Evolutionary conservation across 2,888 invertebrate genomes (phyloP), one percentile per base, ranked within the genome.

Genomic region (Volucella inflata): DNA sequence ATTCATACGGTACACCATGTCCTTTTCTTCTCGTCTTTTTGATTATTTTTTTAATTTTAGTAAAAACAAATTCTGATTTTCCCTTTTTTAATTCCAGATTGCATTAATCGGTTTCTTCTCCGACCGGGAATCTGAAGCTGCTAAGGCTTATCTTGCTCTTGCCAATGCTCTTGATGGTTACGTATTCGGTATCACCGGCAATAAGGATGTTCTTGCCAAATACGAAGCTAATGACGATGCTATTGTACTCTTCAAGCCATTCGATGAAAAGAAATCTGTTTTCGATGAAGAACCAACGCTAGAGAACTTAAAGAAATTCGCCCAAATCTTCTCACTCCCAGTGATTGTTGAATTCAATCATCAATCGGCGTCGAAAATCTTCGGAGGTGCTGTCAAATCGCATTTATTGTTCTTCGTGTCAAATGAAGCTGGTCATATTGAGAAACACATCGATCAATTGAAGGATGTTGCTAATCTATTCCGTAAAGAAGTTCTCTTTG

Each of bases 301-400:
- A 85, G 95, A 95, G 30, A 93, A 93, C 70, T 92, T 99, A 89
- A 96, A 95, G 92, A 95, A 95, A 89, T 99, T 98, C 94, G 95
- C 98, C 88, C 93, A 94, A 87, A 94, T 95, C 51, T 96, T 98
- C 91, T 95, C 97, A 71, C 94, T 99, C 91, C 99, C 99, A 17
- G 93, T 97, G 87, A 95, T 99, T 88, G 96, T 98, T 72, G 99
- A 99, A 92, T 99, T 99, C 94, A 98, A 97, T 89, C 98, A 98
- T 89, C 98, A 99, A 92, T 98, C 98, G 40, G 99, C 99, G 11
- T 97, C 97, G 91, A 98, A 98, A 93, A 98, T 99, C 93, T 99
- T 99, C 92, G 98, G 98, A 71, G 99, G 99, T 88, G 97, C 98
- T 82, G 97, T 99, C 93, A 99, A 99, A 93, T 97, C 96, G 90